Evolutionary conservation across 1,140 invertebrate species (phyloP), one percentile per base, ranked within the genome.

Genomic region (Drosophila tristis): DNA sequence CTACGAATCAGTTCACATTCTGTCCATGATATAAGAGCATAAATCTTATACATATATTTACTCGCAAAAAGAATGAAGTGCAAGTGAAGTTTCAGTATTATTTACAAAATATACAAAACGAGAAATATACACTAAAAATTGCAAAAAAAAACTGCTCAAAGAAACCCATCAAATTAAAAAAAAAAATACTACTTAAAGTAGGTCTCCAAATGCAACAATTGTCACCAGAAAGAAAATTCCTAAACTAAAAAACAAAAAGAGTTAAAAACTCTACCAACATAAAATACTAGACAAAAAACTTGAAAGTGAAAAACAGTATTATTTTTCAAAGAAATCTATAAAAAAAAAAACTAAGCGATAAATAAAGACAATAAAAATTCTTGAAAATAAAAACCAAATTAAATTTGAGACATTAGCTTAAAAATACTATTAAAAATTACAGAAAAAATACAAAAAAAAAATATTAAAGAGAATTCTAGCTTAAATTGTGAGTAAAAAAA

Each of bases 321-420:
- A 74, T 78, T 72, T 78, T 67, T 67, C 67, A 60, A 44, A 49
- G 42, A 51, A 76, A 56, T 49, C 29, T 31, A 9, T 11, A 43
- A 23, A 43, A 50, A 48, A 45, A 45, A 45, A 31, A 48, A 51
- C 48, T 71, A 77, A 77, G 54, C 47, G 59, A 73, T 56, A 50
- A 68, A 63, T 67, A 58, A 56, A 74, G 77, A 79, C 77, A 80
- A 79, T 79, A 79, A 79, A 56, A 48, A 47, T 49, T 56, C 42
- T 45, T 45, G 43, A 44, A 57, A 73, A 15, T 48, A 57, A 50
- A 78, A 68, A 68, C 31, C 55, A 70, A 78, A 64, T 57, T 51
- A 51, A 78, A 58, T 57, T 70, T 70, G 66, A 58, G 66, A 70
- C 66, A 57, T 67, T 70, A 70, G 64, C 66, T 26, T 70, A 51